Evolutionary conservation across 2,888 invertebrate genomes (phyloP).

Genomic region (Geotrupes spiniger): DNA sequence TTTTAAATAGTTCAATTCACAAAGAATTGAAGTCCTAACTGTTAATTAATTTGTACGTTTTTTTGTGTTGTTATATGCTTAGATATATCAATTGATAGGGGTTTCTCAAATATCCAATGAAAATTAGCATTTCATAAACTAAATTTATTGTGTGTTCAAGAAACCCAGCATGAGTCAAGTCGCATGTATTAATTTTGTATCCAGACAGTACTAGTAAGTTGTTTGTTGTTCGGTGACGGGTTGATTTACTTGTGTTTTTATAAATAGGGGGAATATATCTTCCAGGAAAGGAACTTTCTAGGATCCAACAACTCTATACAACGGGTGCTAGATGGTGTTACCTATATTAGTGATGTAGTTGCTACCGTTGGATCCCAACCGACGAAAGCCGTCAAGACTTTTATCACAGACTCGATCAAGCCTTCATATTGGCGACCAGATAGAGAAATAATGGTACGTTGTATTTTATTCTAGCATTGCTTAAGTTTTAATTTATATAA

Average conservation of each 20-base stretch:
- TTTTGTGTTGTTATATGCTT: too few relatives aligned
- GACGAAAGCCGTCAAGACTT: conserved; percentile 64
- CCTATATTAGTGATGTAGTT: conserved; percentile 58
- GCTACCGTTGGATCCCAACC: conserved; percentile 67
- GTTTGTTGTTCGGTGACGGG: conserved; percentile 2
- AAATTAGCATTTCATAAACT: too few relatives aligned
- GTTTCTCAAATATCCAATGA: too few relatives aligned
- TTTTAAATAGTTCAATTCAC: too few relatives aligned
- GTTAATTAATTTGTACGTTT: too few relatives aligned
- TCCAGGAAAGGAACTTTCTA: conserved; percentile 44
- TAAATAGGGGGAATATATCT: conserved; percentile 42
- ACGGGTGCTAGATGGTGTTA: conserved; percentile 59
- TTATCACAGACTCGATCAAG: conserved; percentile 76
- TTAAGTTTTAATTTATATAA: not conserved
- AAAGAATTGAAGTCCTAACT: too few relatives aligned
- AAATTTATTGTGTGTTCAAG: too few relatives aligned
- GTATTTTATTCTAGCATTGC: not conserved
- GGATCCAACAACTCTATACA: conserved; percentile 47
- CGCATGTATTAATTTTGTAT: too few relatives aligned
- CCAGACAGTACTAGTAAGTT: not conserved
- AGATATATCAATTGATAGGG: too few relatives aligned
- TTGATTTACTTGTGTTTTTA: conserved; percentile 20
- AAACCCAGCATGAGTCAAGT: too few relatives aligned
- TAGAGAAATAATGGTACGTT: conserved; percentile 64
- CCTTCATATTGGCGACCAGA: conserved; percentile 81